Percentiles rank a stretch among this genome's conserved stretches.
Conservation (phyloP, 2,888 invertebrate species). For the Neoitamus cyanurus region DNA sequence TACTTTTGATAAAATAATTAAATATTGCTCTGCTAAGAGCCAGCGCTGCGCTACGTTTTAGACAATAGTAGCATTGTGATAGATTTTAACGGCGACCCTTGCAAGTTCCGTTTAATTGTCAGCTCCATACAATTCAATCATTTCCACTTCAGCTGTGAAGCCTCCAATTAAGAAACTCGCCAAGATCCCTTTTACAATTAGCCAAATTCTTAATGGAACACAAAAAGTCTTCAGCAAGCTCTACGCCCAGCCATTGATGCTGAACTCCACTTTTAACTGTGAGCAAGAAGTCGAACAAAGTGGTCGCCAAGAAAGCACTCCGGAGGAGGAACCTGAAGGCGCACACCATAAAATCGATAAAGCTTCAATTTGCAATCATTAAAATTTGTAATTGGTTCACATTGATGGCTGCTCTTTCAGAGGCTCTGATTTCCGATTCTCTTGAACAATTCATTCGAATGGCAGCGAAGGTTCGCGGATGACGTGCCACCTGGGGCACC, state of each 20-base stretch:
- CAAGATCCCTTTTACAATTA: slow-evolving; percentile 38
- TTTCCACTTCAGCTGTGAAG: slow-evolving; percentile 14
- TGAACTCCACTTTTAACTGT: slow-evolving; percentile 10
- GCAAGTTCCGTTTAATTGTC: neutral
- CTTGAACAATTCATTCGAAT: neutral
- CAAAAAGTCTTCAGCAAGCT: slow-evolving; percentile 6
- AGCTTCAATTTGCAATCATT: slow-evolving; percentile 35
- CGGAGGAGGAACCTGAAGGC: neutral
- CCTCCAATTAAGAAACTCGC: slow-evolving; percentile 33
- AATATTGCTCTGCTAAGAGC: neutral
- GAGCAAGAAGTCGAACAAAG: neutral
- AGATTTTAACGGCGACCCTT: neutral
- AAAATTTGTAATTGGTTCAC: slow-evolving; percentile 24
- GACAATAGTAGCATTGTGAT: neutral
- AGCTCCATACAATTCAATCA: slow-evolving; percentile 20
- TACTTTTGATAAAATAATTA: neutral
- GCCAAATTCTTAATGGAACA: slow-evolving; percentile 42
- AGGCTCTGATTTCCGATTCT: neutral
- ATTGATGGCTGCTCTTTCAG: slow-evolving; percentile 10
- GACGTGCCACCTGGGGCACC: neutral
- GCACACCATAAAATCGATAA: slow-evolving; percentile 22
- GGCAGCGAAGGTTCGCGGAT: neutral
- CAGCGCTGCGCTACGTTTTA: neutral
- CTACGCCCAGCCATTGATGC: neutral
- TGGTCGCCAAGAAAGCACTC: neutral